Base-by-base conservation (phyloP, 1,140 invertebrate genomes). In the Ganaspis sp. region DNA sequence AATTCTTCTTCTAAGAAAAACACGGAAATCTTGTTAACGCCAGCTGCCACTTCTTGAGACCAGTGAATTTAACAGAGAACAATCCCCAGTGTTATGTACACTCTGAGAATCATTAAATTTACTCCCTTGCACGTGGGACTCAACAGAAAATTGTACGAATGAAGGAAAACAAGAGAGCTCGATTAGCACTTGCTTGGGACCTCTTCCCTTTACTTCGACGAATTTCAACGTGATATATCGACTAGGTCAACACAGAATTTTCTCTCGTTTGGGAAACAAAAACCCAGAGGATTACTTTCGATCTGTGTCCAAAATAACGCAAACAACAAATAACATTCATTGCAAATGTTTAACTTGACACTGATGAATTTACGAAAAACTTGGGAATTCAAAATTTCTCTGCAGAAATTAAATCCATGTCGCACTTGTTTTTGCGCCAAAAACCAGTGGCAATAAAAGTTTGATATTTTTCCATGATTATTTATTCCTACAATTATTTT, bases 81-180 rank as follows among this genome's bases (percentile, higher is more conserved):
- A 64, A 64, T 26, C 26, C 12, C 21, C 23, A 64, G 54, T 64
- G 11, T 64, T 64, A n/a, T 64, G 54, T 64, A 64, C 54, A 29
- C 26, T 64, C 23, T 15, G 9, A 64, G 54, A 29, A 64, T 64
- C 58, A 64, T 64, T 64, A 64, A n/a, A 34, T 64, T 64, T 64
- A 64, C 23, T 64, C 23, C 21, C 23, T 15, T 64, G 26, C 58
- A 64, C 11, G 23, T 64, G 58, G 23, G 58, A 64, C 58, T n/a
- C 4, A 64, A 9, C 26, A 26, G 58, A 6, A 34, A 29, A 29
- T 64, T n/a, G 58, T 64, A 64, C 23, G 21, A 64, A 64, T 29
- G 58, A 12, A 29, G 23, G 26, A 29, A 64, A 64, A 64, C 12
- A 64, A 64, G 58, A 64, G 26, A 64, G 26, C 58, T 64, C 58